Percentiles rank a stretch among this genome's conserved stretches.
These are phyloP conservation scores for Drosophila rellima DNA, from an alignment of 2,888 invertebrate species.

Conservation along the genomic window DNA sequence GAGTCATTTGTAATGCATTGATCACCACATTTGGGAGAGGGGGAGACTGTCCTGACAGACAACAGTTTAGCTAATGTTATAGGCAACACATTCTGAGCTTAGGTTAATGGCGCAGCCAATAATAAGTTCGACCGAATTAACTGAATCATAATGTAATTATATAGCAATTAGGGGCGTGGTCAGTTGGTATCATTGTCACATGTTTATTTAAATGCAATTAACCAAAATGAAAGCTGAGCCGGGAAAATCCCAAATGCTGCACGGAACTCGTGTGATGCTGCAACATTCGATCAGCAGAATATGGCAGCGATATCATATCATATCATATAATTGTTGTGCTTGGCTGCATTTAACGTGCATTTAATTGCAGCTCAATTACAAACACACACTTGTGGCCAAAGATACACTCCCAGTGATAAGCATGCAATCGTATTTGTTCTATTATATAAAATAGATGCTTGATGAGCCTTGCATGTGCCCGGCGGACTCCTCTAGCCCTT, in stretches of 20 bases:
- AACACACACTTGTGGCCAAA: conserved; percentile 8
- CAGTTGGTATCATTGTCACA: conserved; percentile 38
- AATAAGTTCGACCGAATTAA: conserved; percentile 35
- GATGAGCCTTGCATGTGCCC: conserved; percentile 53
- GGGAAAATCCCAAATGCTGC: not conserved
- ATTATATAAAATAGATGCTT: conserved; percentile 47
- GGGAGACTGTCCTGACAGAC: conserved; percentile 13
- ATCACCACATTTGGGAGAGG: conserved; percentile 50
- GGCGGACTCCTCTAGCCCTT: not conserved
- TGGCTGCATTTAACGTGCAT: conserved; percentile 70
- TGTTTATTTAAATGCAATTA: conserved; percentile 52
- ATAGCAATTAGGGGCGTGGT: conserved; percentile 69
- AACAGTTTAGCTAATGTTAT: conserved; percentile 43
- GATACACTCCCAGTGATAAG: conserved; percentile 49
- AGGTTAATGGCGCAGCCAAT: conserved; percentile 55
- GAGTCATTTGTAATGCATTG: conserved; percentile 80
- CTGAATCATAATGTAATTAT: conserved; percentile 72
- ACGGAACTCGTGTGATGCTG: conserved; percentile 63
- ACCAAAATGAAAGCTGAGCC: conserved; percentile 3
- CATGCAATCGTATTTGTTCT: conserved; percentile 27
- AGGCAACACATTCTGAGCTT: conserved; percentile 28
- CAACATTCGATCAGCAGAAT: conserved; percentile 28
- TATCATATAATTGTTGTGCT: conserved; percentile 47
- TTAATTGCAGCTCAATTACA: conserved; percentile 69
- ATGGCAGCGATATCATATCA: conserved; percentile 21